phyloP scores from a whole-genome alignment of 2,888 invertebrate genomes.

The Allygus modestus region DNA sequence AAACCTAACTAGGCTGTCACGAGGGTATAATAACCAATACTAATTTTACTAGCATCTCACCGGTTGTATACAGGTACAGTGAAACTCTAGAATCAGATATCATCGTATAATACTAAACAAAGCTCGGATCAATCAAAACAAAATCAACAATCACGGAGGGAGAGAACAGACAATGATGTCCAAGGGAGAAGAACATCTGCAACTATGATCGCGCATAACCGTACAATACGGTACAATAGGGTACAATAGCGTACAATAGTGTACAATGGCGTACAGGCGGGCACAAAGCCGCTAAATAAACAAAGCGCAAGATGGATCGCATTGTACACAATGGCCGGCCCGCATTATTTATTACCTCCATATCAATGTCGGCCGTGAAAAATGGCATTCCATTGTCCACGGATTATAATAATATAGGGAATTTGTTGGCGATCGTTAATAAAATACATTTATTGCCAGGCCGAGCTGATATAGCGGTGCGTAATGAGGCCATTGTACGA shows the following conservation, averaged over 20 bases:
- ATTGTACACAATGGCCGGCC: slow-evolving; percentile 46
- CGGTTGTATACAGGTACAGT: too few species aligned
- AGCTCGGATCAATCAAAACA: slow-evolving; percentile 20
- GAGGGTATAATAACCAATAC: too few species aligned
- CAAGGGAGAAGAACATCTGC: slow-evolving; percentile 25
- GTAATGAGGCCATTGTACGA: slow-evolving; percentile 42
- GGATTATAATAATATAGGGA: slow-evolving; percentile 54
- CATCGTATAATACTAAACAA: not conserved
- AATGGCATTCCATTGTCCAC: slow-evolving; percentile 52
- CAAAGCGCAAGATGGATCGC: slow-evolving; percentile 52
- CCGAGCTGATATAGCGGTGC: not conserved
- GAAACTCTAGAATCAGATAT: too few species aligned
- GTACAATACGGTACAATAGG: not conserved
- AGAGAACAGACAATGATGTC: slow-evolving; percentile 9
- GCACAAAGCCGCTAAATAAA: slow-evolving; percentile 51
- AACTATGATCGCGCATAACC: slow-evolving; percentile 47
- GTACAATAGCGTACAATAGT: slow-evolving; percentile 21
- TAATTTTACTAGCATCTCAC: too few species aligned
- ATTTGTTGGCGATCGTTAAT: slow-evolving; percentile 56
- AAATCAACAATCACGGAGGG: slow-evolving; percentile 7
- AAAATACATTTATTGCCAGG: slow-evolving; percentile 46
- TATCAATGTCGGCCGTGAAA: slow-evolving; percentile 47
- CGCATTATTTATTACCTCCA: slow-evolving; percentile 50
- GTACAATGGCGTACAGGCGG: slow-evolving; percentile 18
- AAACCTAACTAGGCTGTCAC: too few species aligned